Evolutionary conservation across 2,797 vertebrate genomes (phyloP), one percentile per base, ranked within the genome.

Genomic region (Acrocephalus scirpaceus): DNA sequence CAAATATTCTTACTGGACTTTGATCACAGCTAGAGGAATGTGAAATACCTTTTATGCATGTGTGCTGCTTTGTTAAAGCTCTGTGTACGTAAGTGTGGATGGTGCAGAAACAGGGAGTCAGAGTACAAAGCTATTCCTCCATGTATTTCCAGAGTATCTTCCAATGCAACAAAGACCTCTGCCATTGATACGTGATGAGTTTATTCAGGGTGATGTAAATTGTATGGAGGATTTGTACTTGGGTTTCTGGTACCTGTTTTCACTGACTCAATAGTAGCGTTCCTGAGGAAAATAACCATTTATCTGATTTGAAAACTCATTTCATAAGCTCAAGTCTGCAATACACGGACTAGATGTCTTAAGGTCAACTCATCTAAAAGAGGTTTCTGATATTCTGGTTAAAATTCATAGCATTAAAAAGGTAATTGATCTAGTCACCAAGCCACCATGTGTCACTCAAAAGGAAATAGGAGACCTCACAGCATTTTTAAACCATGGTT

Each of bases 301-400:
- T 66, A 40, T 86, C 44, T 85, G 22, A 57, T 90, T 70, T 79
- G 47, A 92, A 93, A 86, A 88, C 27, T 51, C 26, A 53, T 58
- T 92, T 32, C 5, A 7, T 96, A n/a, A 90, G 7, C 45, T 83
- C 15, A 70, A 32, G 29, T 86, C n/a, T 58, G 30, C 22, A 73
- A 32, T 82, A 54, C 9, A 9, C 9, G 66, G 45, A 48, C 48
- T 90, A 29, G 19, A 45, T 81, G 16, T 69, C 20, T 93, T 77
- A 51, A 54, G 36, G 62, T 21, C 12, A 7, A 86, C 26, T 94
- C 47, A 50, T 30, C 67, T 86, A 73, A 85, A 86, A 47, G 23
- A 77, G 14, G 7, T 86, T 74, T 88, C 58, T 82, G 56, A n/a
- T 79, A 45, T 50, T 81, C 38, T 22, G n/a, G 42, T 93, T 84